Conservation (phyloP, 2,888 invertebrate species). For the Eilema depressum region DNA sequence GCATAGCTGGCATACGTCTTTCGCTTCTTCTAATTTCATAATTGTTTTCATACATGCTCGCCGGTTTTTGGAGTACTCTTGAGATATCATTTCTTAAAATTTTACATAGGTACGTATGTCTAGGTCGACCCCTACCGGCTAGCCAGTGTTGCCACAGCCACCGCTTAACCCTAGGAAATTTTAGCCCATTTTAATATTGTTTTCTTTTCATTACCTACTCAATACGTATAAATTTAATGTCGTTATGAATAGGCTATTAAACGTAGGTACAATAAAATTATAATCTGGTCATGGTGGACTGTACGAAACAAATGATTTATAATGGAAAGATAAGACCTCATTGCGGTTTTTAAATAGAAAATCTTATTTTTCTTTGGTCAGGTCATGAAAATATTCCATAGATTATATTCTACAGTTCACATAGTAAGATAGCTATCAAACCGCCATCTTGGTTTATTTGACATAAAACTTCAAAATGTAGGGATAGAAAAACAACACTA, state of each 20-base stretch:
- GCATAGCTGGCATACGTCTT: too few species aligned
- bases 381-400: not conserved
- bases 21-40: too few species aligned
- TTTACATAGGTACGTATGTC: too few species aligned
- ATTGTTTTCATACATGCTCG: too few species aligned
- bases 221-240: not conserved
- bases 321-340: conserved; percentile 9
- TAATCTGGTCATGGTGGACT: not conserved
- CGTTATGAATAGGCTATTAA: conserved; percentile 7
- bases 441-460: not conserved
- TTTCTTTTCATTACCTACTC: not conserved
- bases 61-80: too few species aligned
- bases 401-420: not conserved
- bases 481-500: not conserved
- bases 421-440: not conserved
- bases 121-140: too few species aligned
- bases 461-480: not conserved
- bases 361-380: not conserved
- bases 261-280: not conserved
- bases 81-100: too few species aligned
- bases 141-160: too few species aligned
- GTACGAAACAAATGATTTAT: conserved; percentile 6
- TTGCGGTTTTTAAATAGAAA: conserved; percentile 3
- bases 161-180: too few species aligned
- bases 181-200: too few species aligned